Percentiles rank a stretch among this genome's conserved stretches.
These are phyloP conservation scores for Rhagologus leucostigma DNA, from an alignment of 2,113 vertebrate species.

Conservation along the genomic window DNA sequence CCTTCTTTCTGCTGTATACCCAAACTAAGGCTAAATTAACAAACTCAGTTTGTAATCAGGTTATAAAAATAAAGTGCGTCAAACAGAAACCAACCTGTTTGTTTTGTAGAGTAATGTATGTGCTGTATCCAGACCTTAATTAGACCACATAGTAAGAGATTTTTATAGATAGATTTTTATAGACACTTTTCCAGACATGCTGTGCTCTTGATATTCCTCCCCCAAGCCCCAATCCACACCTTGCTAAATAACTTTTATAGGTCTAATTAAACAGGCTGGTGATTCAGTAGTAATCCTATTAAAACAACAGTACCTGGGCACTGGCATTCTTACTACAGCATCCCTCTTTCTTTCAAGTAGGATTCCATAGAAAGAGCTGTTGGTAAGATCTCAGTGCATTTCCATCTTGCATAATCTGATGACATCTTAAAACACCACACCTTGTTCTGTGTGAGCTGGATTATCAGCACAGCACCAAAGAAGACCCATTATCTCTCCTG, in stretches of 20 bases:
- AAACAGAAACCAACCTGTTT: constrained; percentile 60
- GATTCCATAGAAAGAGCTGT: background rate
- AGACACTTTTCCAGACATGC: constrained; percentile 46
- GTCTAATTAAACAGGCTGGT: constrained; percentile 41
- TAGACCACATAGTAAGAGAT: constrained; percentile 51
- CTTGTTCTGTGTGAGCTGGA: background rate
- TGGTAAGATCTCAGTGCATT: background rate
- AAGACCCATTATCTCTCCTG: background rate
- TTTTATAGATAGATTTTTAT: constrained; percentile 55
- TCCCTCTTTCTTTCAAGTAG: background rate
- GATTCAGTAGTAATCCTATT: constrained; percentile 45
- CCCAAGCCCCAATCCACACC: constrained; percentile 18
- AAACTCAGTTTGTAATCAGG: constrained; percentile 64
- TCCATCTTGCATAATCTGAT: background rate
- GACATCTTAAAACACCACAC: background rate
- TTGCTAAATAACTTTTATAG: constrained; percentile 55
- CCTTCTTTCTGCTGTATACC: constrained; percentile 8
- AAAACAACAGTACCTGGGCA: constrained; percentile 5
- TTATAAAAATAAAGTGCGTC: constrained; percentile 63
- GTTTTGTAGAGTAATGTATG: constrained; percentile 34
- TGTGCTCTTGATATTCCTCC: constrained; percentile 26
- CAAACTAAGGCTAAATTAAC: constrained; percentile 34
- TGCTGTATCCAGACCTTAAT: constrained; percentile 55
- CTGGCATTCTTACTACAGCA: background rate
- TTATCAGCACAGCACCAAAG: background rate